These are phyloP conservation scores for Sclerodermus sp. DNA, from an alignment of 2,888 invertebrate species.

Conservation along the genomic window DNA sequence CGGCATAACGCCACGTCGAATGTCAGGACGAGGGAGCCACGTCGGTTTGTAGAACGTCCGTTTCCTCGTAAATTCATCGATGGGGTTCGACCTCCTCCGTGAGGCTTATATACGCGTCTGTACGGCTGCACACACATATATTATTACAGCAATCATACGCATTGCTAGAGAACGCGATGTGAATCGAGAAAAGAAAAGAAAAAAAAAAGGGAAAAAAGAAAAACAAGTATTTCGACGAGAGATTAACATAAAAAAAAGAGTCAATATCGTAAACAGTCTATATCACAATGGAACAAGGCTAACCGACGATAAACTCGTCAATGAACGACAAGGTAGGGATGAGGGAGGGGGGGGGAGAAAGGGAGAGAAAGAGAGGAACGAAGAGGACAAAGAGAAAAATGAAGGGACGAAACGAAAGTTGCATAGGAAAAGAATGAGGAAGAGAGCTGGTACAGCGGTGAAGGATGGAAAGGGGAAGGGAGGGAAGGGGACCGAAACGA, in stretches of 20 bases:
- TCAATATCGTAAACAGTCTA: slow-evolving; percentile 53
- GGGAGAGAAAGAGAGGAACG: slow-evolving; percentile 6
- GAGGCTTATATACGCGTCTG: slow-evolving; percentile 8
- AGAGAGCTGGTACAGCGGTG: slow-evolving; percentile 7
- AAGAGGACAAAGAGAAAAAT: not conserved
- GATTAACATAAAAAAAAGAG: slow-evolving; percentile 52
- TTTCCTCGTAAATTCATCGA: slow-evolving; percentile 56
- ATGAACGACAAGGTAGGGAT: slow-evolving; percentile 27
- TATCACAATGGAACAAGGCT: slow-evolving; percentile 36
- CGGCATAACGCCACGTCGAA: slow-evolving; percentile 30
- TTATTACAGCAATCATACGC: too few species aligned
- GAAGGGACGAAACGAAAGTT: slow-evolving; percentile 2
- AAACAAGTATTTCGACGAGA: slow-evolving; percentile 29
- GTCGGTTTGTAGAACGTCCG: slow-evolving; percentile 35
- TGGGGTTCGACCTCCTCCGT: slow-evolving; percentile 20
- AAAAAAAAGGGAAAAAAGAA: slow-evolving; percentile 7
- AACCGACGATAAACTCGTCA: slow-evolving; percentile 42
- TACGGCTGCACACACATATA: slow-evolving; percentile 23
- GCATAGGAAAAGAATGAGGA: slow-evolving; percentile 7
- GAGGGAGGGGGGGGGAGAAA: slow-evolving; percentile 11
- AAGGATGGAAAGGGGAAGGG: slow-evolving; percentile 11
- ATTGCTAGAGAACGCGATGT: too few species aligned
- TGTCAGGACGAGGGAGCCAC: not conserved
- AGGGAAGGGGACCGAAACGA: slow-evolving; percentile 7
- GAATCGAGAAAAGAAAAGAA: too few species aligned